Percentiles rank a stretch among this genome's conserved stretches.
phyloP scores from a whole-genome alignment of 1,140 invertebrate species.

The Ostrea edulis region DNA sequence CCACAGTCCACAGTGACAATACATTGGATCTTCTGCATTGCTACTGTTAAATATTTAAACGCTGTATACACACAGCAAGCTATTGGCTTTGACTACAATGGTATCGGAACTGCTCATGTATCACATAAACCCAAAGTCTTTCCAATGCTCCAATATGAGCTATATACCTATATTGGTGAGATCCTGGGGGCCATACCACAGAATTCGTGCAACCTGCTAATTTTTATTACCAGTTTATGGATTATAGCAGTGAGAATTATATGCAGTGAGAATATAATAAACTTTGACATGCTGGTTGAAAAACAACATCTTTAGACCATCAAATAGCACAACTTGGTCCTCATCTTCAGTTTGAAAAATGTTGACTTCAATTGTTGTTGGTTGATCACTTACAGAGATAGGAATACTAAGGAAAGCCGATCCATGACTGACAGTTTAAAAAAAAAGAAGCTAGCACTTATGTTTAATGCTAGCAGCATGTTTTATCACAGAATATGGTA shows the following conservation, averaged over 20 bases:
- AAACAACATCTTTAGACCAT: neutral
- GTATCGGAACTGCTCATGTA: neutral
- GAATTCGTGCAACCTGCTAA: neutral
- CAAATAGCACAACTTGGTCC: neutral
- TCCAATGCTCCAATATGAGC: neutral
- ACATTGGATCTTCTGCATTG: conserved; percentile 16
- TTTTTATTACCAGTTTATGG: neutral
- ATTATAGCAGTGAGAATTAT: neutral
- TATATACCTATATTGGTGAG: neutral
- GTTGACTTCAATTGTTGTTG: neutral
- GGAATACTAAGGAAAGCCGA: neutral
- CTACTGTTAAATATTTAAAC: conserved; percentile 39
- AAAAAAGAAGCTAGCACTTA: neutral
- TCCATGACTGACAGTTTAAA: neutral
- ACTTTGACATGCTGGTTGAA: neutral
- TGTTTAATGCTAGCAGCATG: neutral
- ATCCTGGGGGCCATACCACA: neutral
- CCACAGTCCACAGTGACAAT: neutral
- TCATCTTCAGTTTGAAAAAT: neutral
- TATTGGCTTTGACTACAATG: conserved; percentile 23
- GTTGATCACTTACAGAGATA: neutral
- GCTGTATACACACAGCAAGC: conserved; percentile 3
- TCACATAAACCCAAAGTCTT: neutral
- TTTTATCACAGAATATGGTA: conserved; percentile 9
- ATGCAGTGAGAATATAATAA: neutral